Evolutionary conservation across 2,888 invertebrate genomes (phyloP).

Genomic region (Lampropteryx suffumata): DNA sequence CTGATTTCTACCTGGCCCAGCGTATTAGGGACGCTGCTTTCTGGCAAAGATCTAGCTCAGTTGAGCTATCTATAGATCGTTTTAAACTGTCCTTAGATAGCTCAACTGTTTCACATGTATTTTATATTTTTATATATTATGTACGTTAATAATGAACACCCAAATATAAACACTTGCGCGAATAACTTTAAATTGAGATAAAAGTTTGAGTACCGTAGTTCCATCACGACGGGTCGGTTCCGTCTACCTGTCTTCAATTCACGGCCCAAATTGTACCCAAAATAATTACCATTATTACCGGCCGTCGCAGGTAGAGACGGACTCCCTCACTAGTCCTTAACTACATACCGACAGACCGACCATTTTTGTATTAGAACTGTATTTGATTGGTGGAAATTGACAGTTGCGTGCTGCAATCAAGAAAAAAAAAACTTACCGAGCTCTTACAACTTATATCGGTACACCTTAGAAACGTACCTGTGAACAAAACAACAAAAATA

Average conservation of each 20-base stretch:
- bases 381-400: constrained; percentile 35
- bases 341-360: constrained; percentile 31
- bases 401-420: constrained; percentile 16
- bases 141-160: no score
- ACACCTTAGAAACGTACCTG: constrained; percentile 57
- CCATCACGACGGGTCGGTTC: constrained; percentile 37
- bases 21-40: no score
- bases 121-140: no score
- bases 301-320: constrained; percentile 24
- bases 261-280: constrained; percentile 63
- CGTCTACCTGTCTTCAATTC: constrained; percentile 60
- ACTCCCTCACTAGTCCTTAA: constrained; percentile 28
- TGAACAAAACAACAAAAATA: constrained; percentile 34
- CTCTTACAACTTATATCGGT: no score
- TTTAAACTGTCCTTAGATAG: no score
- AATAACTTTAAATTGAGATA: neutral
- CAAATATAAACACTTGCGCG: no score
- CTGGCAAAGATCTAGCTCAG: no score
- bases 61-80: no score
- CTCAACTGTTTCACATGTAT: no score
- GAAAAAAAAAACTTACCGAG: constrained; percentile 1
- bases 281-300: constrained; percentile 75
- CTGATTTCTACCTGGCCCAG: no score
- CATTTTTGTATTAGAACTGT: constrained; percentile 19
- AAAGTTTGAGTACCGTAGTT: constrained; percentile 52